Percentiles rank a stretch among this genome's conserved stretches.
phyloP scores from a whole-genome alignment of 2,888 invertebrate species.

The Aporophyla nigra region DNA sequence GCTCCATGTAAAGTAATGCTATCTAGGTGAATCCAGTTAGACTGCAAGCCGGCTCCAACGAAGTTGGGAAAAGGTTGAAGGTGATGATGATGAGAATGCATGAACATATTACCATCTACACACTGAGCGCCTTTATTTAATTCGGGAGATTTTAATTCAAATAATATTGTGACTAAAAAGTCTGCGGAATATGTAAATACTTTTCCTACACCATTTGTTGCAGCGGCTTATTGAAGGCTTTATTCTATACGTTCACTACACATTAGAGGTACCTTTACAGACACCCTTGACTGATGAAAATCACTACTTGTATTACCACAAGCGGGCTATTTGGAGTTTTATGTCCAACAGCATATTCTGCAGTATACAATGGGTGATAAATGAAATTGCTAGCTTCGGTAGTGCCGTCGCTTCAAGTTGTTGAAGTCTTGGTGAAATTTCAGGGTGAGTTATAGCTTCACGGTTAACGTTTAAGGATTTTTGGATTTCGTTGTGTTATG shows the following conservation, averaged over 20 bases:
- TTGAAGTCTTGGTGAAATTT: neutral
- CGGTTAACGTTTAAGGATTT: constrained; percentile 5
- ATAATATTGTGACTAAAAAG: neutral
- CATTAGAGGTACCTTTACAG: constrained; percentile 21
- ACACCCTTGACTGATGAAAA: constrained; percentile 54
- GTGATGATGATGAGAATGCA: too few species aligned
- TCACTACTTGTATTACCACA: constrained; percentile 68
- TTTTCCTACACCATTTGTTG: neutral
- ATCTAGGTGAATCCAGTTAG: too few species aligned
- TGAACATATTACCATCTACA: too few species aligned
- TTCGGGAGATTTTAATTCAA: too few species aligned
- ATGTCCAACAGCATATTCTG: constrained; percentile 62
- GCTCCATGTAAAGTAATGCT: too few species aligned
- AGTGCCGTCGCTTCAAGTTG: constrained; percentile 9
- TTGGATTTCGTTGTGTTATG: neutral
- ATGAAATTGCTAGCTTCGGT: constrained; percentile 49
- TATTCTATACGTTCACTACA: neutral
- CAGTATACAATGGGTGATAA: constrained; percentile 72
- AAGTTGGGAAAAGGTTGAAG: too few species aligned
- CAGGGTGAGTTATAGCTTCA: constrained; percentile 9
- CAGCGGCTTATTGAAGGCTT: constrained; percentile 10
- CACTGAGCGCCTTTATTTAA: too few species aligned
- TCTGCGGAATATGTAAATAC: neutral
- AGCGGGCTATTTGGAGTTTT: constrained; percentile 64
- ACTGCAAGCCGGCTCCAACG: too few species aligned